A percentile compares a stretch with the other conserved stretches of the same genome.
phyloP scores from a whole-genome alignment of 2,113 vertebrate genomes.

The Mormyrus lacerda region DNA sequence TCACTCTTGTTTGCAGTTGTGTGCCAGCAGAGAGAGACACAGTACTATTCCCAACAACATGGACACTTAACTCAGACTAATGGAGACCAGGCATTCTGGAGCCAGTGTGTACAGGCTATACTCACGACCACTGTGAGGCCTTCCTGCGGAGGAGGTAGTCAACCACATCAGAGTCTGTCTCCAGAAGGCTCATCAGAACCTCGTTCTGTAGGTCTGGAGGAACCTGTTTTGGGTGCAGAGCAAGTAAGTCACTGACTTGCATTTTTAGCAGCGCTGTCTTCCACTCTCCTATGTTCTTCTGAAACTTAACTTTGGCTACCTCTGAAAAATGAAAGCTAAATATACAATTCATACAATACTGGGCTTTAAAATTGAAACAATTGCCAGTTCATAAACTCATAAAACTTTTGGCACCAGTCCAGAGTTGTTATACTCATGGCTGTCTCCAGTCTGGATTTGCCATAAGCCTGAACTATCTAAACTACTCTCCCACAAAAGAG shows the following conservation, averaged over 20 bases:
- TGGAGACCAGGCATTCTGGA: background rate
- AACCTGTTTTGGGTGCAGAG: constrained; percentile 58
- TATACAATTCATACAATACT: background rate
- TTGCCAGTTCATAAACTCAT: constrained; percentile 8
- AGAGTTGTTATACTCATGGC: constrained; percentile 30
- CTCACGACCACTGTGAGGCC: constrained; percentile 83
- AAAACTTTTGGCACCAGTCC: constrained; percentile 3
- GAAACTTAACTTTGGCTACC: background rate
- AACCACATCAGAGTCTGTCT: constrained; percentile 91
- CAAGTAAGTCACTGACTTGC: background rate
- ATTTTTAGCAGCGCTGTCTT: background rate
- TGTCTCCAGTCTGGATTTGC: constrained; percentile 20
- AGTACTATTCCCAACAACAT: background rate
- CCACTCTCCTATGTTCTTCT: background rate
- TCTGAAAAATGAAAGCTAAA: background rate
- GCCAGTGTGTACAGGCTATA: constrained; percentile 34
- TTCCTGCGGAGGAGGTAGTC: constrained; percentile 90
- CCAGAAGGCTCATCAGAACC: constrained; percentile 83
- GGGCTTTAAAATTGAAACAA: constrained; percentile 16
- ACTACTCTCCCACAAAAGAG: constrained; percentile 18
- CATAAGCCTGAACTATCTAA: constrained; percentile 21
- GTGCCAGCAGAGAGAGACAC: background rate
- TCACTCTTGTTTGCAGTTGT: background rate
- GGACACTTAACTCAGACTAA: background rate
- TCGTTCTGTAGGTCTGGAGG: constrained; percentile 92